A percentile compares a stretch with the other conserved stretches of the same genome.
Evolutionary conservation across 2,888 invertebrate species (phyloP).

Genomic region (Sycophila texana): DNA sequence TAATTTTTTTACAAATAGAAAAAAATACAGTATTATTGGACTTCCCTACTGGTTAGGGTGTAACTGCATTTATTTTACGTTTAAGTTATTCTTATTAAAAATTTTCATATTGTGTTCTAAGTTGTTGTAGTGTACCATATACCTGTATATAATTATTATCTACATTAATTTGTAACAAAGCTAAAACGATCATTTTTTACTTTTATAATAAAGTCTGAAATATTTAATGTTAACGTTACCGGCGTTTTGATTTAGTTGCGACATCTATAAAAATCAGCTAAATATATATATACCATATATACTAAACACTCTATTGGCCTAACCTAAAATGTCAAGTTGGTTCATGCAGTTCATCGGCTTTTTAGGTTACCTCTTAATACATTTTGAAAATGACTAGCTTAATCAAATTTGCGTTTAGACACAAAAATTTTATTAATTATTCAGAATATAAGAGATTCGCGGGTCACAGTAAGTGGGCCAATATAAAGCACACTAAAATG

Average conservation of each 20-base stretch:
- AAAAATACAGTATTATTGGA: conserved; percentile 39
- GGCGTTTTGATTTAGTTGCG: not conserved
- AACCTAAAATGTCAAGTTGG: not conserved
- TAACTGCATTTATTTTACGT: conserved; percentile 43
- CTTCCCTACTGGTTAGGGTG: conserved; percentile 49
- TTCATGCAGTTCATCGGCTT: not conserved
- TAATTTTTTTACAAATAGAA: not conserved
- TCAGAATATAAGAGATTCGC: conserved; percentile 74
- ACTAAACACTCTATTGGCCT: not conserved
- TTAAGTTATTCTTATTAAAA: conserved; percentile 17
- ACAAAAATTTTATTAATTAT: conserved; percentile 34
- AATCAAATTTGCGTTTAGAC: conserved; percentile 16
- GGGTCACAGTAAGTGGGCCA: conserved; percentile 88
- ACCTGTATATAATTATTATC: conserved; percentile 37
- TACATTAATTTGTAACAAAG: conserved; percentile 22
- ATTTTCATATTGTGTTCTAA: conserved; percentile 8
- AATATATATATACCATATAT: no score
- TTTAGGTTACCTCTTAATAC: conserved; percentile 16
- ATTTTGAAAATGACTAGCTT: conserved; percentile 34
- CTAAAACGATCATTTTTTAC: conserved; percentile 19
- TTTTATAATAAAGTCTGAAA: conserved; percentile 14
- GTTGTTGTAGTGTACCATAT: conserved; percentile 30
- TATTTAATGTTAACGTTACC: not conserved
- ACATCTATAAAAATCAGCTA: not conserved
- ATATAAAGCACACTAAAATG: conserved; percentile 84